Base-by-base conservation (phyloP, 2,888 invertebrate species). In the Apotomis capreana region DNA sequence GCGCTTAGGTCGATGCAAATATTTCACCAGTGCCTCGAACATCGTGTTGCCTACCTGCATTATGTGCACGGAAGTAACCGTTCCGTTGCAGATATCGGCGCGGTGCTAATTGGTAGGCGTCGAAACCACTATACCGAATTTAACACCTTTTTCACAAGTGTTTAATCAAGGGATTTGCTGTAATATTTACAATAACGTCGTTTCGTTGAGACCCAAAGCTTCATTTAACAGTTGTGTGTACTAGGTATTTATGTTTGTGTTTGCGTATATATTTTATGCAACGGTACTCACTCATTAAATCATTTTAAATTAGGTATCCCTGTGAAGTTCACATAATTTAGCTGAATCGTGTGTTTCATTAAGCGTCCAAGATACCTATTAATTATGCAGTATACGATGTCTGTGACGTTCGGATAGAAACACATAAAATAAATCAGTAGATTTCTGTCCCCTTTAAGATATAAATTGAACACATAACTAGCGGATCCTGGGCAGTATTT, bases 41-140 rank as follows among this genome's bases (percentile, higher is more conserved):
- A 49, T 26, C 5, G 37, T 9, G 49, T 61, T 54, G 49, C 58
- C 49, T 54, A 55, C 58, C 49, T 68, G 67, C 57, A 59, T 78
- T 78, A 73, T 78, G 26, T 79, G 77, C 79, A 79, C 83, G 86
- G 87, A 89, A 87, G 86, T 85, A 83, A 84, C 81, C 81, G 82
- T 83, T 88, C 85, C 77, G 78, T 84, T 86, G 85, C 82, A 81
- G 86, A 89, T 91, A 88, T 89, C 88, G 80, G 77, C 70, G 65
- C 75, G 77, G 88, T 89, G 92, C 81, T 93, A 93, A 93, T 92
- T 92, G 89, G 84, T 86, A 87, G 81, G 89, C 90, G 92, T 92
- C 85, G 87, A 86, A 87, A 83, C 84, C 80, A 83, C 83, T 87
- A 83, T 82, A 81, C 80, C 77, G 76, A 83, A 81, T 82, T 91